Evolutionary conservation across 92 coral and sea anemone species (phyloP).

Genomic region (Phymanthus crucifer): DNA sequence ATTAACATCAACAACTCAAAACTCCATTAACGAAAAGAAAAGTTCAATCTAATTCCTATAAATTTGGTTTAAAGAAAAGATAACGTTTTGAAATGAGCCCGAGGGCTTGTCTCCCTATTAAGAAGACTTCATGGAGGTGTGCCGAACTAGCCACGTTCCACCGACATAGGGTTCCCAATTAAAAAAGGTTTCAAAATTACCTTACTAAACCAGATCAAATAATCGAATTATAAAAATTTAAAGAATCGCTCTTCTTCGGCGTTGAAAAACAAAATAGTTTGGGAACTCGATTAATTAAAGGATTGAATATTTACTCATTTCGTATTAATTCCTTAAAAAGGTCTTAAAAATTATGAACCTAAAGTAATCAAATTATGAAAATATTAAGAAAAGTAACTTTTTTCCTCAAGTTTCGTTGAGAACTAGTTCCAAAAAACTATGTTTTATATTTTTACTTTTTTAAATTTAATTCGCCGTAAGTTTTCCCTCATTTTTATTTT

Average conservation of each 20-base stretch:
- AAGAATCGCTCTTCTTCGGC: background rate
- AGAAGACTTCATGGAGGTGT: background rate
- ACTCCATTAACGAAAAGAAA: conserved; percentile 14
- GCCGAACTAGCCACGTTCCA: conserved; percentile 4
- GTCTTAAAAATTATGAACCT: too few species aligned
- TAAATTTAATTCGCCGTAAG: too few species aligned
- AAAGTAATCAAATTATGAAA: too few species aligned
- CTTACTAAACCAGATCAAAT: background rate
- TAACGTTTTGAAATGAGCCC: conserved; percentile 16
- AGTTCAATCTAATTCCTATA: conserved; percentile 10
- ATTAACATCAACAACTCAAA: conserved; percentile 25
- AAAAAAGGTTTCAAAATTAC: conserved; percentile 10
- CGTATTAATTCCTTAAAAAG: too few species aligned
- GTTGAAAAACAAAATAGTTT: too few species aligned
- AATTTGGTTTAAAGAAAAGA: conserved; percentile 10
- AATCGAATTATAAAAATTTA: background rate
- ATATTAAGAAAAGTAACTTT: too few species aligned
- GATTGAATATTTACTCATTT: background rate
- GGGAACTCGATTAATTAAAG: too few species aligned
- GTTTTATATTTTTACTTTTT: too few species aligned
- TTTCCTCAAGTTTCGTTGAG: too few species aligned
- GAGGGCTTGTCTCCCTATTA: conserved; percentile 13
- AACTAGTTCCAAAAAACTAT: too few species aligned
- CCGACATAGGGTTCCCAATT: conserved; percentile 2
- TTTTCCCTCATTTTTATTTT: too few species aligned